A percentile compares a stretch with the other conserved stretches of the same genome.
Evolutionary conservation across 2,113 vertebrate genomes (phyloP).

Genomic region (Sialia sialis): DNA sequence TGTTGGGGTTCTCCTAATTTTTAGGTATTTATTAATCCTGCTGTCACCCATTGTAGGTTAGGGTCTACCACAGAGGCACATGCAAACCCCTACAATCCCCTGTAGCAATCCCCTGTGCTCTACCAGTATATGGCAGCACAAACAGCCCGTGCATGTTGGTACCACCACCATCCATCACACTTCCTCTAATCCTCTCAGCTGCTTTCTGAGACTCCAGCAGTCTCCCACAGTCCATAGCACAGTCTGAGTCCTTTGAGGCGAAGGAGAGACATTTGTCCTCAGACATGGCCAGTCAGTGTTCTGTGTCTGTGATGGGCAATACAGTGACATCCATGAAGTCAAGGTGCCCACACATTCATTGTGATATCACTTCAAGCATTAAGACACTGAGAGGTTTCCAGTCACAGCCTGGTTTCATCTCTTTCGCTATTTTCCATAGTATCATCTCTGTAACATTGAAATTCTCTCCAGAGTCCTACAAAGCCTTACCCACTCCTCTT

Average conservation of each 20-base stretch:
- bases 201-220: neutral
- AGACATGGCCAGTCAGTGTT: neutral
- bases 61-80: neutral
- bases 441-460: neutral
- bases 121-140: neutral
- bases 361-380: rapidly evolving
- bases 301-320: neutral
- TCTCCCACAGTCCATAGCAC: neutral
- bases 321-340: neutral
- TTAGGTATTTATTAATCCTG: neutral
- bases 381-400: neutral
- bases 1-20: neutral
- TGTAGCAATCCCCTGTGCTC: neutral
- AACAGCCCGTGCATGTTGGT: neutral
- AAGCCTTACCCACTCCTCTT: neutral
- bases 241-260: neutral
- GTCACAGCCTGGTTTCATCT: neutral
- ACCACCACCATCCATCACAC: neutral
- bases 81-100: neutral
- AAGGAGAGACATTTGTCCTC: neutral
- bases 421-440: neutral
- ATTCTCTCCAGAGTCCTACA: neutral
- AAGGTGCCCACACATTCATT: neutral
- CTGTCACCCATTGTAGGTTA: neutral
- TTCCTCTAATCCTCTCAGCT: neutral